phyloP scores from a whole-genome alignment of 1,140 invertebrate species.

The Diachasmimorpha longicaudata region DNA sequence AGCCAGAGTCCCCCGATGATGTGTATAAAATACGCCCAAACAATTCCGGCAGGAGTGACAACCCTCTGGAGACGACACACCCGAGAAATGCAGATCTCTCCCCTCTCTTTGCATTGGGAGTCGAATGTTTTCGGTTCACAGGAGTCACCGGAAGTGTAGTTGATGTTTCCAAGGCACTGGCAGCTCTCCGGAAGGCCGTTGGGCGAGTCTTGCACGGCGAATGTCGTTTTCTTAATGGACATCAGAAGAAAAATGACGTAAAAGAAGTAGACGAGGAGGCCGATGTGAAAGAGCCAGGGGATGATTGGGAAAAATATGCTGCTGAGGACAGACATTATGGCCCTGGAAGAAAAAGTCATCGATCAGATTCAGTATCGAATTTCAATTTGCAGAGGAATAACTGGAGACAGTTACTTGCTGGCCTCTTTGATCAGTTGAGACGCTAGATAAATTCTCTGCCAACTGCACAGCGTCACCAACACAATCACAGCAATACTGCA shows the following conservation, averaged over 20 bases:
- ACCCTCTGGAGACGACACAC: conserved; percentile 67
- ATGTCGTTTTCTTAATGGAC: conserved; percentile 68
- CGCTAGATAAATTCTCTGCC: conserved; percentile 85
- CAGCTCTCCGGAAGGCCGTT: conserved; percentile 47
- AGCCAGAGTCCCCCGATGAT: conserved; percentile 90
- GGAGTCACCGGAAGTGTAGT: conserved; percentile 57
- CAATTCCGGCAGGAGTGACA: conserved; percentile 59
- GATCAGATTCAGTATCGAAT: no score
- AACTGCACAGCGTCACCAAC: conserved; percentile 81
- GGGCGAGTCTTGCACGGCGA: conserved; percentile 53
- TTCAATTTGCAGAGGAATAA: not conserved
- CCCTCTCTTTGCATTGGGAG: conserved; percentile 56
- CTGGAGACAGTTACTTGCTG: conserved; percentile 69
- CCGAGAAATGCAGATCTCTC: conserved; percentile 53
- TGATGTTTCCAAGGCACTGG: conserved; percentile 25
- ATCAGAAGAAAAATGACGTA: conserved; percentile 74
- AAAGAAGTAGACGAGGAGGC: conserved; percentile 75
- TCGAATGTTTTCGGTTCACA: conserved; percentile 67
- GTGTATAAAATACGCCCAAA: conserved; percentile 73
- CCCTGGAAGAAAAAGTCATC: conserved; percentile 65
- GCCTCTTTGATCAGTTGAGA: conserved; percentile 90
- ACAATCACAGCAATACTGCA: conserved; percentile 73
- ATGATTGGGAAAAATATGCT: conserved; percentile 90
- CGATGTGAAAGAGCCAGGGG: conserved; percentile 84
- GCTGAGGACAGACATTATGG: conserved; percentile 82